Base-by-base conservation (phyloP, 1,140 invertebrate species). In the Calephelis nemesis region DNA sequence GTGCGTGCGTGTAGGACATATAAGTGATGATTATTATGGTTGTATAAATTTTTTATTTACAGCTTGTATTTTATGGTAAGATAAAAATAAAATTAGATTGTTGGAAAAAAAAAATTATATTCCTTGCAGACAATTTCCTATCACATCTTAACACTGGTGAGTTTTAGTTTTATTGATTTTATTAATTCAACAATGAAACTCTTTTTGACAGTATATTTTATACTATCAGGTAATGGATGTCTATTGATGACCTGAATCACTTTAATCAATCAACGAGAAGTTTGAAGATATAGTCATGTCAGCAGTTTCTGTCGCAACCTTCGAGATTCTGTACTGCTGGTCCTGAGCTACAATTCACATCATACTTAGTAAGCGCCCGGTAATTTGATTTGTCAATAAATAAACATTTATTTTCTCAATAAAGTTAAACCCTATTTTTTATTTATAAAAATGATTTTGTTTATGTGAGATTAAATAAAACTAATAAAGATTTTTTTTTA, bases 361-460 rank as follows among this genome's bases (percentile, higher is more conserved):
- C 86, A 76, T 72, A 77, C 63, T 88, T 87, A 91, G 88, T 91
- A 91, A 91, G 88, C 88, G 48, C 64, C 77, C 77, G 86, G 88
- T 87, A 90, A 84, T 91, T 88, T 82, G 85, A 86, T 86, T 80
- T 89, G 88, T 88, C 77, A 84, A 85, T 87, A 88, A 75, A 88
- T 81, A 84, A 83, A 86, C 69, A 74, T 73, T 73, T 73, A 30
- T 73, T 75, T 68, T 74, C 69, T 73, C 49, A 72, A 82, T 78
- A 82, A 84, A 83, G 69, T 71, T 70, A 69, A 71, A 71, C 75
- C 73, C 70, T 71, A 70, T 78, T 71, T 73, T 75, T 68, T 74
- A 71, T 67, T 54, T 75, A 66, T 80, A 75, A 76, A 76, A 68
- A 60, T 66, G 48, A n/a, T 75, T 77, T 77, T 81, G 73, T 77